These are phyloP conservation scores for Solenopsis invicta DNA, from an alignment of 1,140 invertebrate species.

Conservation along the genomic window DNA sequence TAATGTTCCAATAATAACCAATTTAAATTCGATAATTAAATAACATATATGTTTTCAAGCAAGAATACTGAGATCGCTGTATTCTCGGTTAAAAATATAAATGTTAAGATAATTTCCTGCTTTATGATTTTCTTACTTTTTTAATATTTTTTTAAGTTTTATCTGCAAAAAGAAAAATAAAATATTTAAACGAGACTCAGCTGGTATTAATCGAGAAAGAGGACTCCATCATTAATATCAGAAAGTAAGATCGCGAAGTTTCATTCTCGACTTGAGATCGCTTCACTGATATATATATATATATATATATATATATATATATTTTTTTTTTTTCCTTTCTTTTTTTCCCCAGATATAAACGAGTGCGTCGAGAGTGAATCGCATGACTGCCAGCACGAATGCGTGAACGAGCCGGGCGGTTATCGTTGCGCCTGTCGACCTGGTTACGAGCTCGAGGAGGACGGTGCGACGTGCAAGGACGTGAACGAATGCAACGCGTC, in stretches of 20 bases:
- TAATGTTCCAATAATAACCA: too few species aligned
- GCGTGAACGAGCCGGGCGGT: slow-evolving; percentile 91
- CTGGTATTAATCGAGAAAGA: not conserved
- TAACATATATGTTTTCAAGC: not conserved
- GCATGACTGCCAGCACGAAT: slow-evolving; percentile 89
- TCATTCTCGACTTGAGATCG: slow-evolving; percentile 32
- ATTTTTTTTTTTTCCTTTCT: not conserved
- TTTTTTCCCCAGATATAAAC: slow-evolving; percentile 91
- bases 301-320: too few species aligned
- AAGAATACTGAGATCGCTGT: not conserved
- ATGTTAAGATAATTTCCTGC: not conserved
- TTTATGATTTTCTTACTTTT: not conserved
- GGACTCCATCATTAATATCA: not conserved
- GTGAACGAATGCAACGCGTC: slow-evolving; percentile 87
- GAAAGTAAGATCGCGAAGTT: not conserved
- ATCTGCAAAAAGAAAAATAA: not conserved
- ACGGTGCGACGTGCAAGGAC: slow-evolving; percentile 86
- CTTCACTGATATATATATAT: not conserved
- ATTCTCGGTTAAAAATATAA: too few species aligned
- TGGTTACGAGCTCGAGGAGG: slow-evolving; percentile 83
- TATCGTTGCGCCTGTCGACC: slow-evolving; percentile 90
- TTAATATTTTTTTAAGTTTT: not conserved
- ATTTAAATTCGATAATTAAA: not conserved
- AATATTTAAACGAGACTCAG: not conserved
- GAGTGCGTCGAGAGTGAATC: slow-evolving; percentile 90